phyloP scores from a whole-genome alignment of 2,797 vertebrate species.

The Mormyrus proboscirostris region DNA sequence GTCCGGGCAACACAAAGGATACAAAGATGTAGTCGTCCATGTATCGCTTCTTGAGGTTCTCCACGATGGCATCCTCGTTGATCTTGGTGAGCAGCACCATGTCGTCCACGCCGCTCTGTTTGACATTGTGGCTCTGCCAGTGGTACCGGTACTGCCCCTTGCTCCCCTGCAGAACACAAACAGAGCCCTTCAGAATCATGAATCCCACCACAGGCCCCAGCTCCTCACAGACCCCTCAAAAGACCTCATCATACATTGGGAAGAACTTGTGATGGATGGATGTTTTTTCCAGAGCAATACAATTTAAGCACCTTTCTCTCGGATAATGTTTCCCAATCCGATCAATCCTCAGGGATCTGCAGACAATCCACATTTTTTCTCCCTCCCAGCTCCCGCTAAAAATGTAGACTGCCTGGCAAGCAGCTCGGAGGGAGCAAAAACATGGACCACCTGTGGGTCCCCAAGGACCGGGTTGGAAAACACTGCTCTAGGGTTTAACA shows the following conservation, averaged over 20 bases:
- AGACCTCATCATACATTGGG: neutral
- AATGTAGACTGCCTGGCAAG: neutral
- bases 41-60: conserved; percentile 95
- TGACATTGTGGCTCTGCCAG: conserved; percentile 99
- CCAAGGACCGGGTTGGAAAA: neutral
- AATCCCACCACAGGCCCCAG: neutral
- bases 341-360: neutral
- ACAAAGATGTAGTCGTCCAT: conserved; percentile 99
- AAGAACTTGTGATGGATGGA: neutral
- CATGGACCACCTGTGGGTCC: neutral
- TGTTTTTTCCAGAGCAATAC: neutral
- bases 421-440: neutral
- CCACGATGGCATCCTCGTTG: conserved; percentile 91
- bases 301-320: neutral
- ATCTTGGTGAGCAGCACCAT: conserved; percentile 97
- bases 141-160: conserved; percentile 92
- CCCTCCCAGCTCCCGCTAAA: neutral
- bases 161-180: conserved; percentile 74
- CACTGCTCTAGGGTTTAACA: neutral
- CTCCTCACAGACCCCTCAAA: neutral
- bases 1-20: conserved; percentile 68
- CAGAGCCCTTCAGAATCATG: neutral
- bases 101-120: conserved; percentile 92
- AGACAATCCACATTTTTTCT: neutral
- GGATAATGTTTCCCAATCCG: neutral